Base-by-base conservation (phyloP, 92 coral and sea anemone species). In the Parazoanthus swiftii region DNA sequence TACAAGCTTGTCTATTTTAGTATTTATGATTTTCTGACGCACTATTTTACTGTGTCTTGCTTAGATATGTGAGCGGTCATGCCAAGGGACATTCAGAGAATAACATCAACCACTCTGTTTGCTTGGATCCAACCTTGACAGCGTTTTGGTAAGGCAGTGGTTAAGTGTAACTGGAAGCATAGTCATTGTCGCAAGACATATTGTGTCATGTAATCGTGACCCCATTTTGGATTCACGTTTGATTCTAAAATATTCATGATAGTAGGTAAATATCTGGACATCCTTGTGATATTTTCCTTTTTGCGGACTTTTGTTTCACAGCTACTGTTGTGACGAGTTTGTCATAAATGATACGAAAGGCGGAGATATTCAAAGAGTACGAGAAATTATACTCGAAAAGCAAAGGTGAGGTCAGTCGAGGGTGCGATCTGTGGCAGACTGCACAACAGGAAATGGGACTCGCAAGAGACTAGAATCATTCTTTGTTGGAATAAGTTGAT, bases 11-110 rank as follows among this genome's bases (percentile, higher is more conserved):
- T 63, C 68, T 51, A 13, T 16, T 10, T n/a, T 10, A 58, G 8
- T 33, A 14, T 56, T 6, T 58, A 1, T 15, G 4, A 33, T 36
- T 56, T 6, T 58, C 0, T 15, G 4, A 33, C 59, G 9, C 18
- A 25, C 58, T 13, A 25, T 82, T 37, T 29, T 21, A 50, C 26
- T 38, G 33, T 79, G 79, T 86, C 73, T 79, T 39, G 18, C 48
- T 36, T 91, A 97, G 99, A 89, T 97, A 97, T 70, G 99, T 97
- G 73, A 97, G 93, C 89, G 99, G 94, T 15, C 99, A 97, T 93
- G 99, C 96, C 10, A 97, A 97, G 56, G 88, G 88, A 46, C 99
- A 97, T 79, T 91, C 90, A 70, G 99, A 97, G 80, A 92, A 92
- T 44, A 92, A 97, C 86, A 54, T 76, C 20, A 92, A 95, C 23